These are phyloP conservation scores for Drusus annulatus DNA, from an alignment of 1,140 invertebrate species.

Conservation along the genomic window DNA sequence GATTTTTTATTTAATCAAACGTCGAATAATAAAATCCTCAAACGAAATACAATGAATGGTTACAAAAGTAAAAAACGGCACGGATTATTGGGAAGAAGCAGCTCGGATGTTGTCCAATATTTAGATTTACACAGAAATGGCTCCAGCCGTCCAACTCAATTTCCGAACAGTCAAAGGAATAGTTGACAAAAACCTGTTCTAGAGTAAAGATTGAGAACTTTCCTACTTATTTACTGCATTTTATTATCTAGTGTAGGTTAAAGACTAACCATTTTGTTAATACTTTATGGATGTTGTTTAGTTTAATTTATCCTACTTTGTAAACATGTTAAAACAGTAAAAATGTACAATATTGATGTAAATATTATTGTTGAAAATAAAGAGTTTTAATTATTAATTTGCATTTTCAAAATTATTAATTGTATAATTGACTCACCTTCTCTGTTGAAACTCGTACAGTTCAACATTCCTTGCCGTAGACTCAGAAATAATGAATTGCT, in stretches of 20 bases:
- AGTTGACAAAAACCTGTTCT: slow-evolving; percentile 24
- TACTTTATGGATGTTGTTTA: no score
- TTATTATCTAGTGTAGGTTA: not conserved
- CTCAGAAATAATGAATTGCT: no score
- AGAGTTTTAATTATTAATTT: not conserved
- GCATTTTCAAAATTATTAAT: no score
- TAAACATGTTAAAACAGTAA: no score
- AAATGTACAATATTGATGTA: no score
- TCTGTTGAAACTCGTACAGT: no score
- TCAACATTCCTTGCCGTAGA: no score
- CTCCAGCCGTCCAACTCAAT: not conserved
- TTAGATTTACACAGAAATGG: slow-evolving; percentile 55
- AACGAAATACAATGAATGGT: slow-evolving; percentile 40
- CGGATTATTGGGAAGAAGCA: slow-evolving; percentile 40
- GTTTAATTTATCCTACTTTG: no score
- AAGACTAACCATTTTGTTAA: not conserved
- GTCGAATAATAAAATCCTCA: slow-evolving; percentile 36
- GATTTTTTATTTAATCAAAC: slow-evolving; percentile 52
- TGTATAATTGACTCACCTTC: no score
- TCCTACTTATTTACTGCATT: not conserved
- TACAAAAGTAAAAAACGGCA: slow-evolving; percentile 42
- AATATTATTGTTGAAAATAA: not conserved
- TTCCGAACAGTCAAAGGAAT: not conserved
- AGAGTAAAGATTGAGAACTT: not conserved
- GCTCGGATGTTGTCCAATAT: slow-evolving; percentile 51